Evolutionary conservation across 1,140 invertebrate genomes (phyloP).

Genomic region (Carcinoscorpius rotundicauda): DNA sequence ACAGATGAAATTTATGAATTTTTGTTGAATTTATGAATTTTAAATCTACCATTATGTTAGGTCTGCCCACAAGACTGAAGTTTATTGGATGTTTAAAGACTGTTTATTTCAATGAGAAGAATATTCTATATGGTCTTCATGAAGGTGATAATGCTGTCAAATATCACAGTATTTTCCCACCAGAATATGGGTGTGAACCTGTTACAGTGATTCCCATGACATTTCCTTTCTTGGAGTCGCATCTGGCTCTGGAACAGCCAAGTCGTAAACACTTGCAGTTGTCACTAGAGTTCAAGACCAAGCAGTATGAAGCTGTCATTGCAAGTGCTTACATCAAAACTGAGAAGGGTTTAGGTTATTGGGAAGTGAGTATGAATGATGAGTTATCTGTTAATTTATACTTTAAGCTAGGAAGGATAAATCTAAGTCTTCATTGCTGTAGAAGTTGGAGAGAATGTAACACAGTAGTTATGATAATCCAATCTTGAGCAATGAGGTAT

Average conservation of each 20-base stretch:
- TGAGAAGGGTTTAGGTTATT: conserved; percentile 57
- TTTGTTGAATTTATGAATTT: too few relatives aligned
- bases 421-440: too few relatives aligned
- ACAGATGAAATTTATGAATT: too few relatives aligned
- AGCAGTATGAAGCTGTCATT: conserved; percentile 63
- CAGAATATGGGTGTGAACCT: conserved; percentile 67
- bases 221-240: conserved; percentile 75
- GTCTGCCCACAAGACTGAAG: conserved; percentile 33
- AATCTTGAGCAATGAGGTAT: too few relatives aligned
- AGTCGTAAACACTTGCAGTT: conserved; percentile 51
- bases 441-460: too few relatives aligned
- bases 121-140: conserved; percentile 74
- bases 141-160: conserved; percentile 47
- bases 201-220: conserved; percentile 81
- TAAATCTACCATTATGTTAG: neutral
- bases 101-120: conserved; percentile 83
- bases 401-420: too few relatives aligned
- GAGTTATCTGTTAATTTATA: too few relatives aligned
- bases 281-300: conserved; percentile 79
- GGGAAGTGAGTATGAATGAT: conserved; percentile 53
- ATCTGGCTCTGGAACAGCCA: conserved; percentile 63
- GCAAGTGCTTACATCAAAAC: conserved; percentile 64
- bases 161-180: conserved; percentile 55
- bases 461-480: too few relatives aligned
- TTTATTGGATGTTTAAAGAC: conserved; percentile 76